Evolutionary conservation across 2,888 invertebrate genomes (phyloP), one percentile per base, ranked within the genome.

Genomic region (Apotomis capreana): DNA sequence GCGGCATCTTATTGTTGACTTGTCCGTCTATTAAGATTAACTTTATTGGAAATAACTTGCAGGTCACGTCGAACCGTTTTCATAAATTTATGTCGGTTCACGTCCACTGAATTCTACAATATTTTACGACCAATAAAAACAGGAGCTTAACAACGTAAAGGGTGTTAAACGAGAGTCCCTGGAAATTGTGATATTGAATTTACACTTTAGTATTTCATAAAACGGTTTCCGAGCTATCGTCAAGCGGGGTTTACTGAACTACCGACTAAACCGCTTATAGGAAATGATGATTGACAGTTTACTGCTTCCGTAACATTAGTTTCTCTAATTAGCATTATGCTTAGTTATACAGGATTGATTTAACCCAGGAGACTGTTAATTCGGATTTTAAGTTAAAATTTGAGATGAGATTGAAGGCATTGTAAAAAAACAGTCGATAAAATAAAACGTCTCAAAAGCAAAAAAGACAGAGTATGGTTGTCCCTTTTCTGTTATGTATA

Each of bases 161-260:
- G 67, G 67, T 64, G 70, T 67, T 71, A 57, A 68, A 61, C 26
- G 71, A 4, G 40, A 71, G 67, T 61, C 55, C 59, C 44, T 26
- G 65, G 55, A 68, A 71, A 71, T 71, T 68, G 68, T 68, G 71
- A 62, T 68, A 71, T 71, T 71, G 71, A 71, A 57, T 67, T 71
- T 61, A 62, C 61, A 40, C 51, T 71, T 70, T 61, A 71, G 26
- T 67, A 54, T 71, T 67, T 61, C 65, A 71, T 71, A 67, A 70
- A 67, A 71, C 55, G 15, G 71, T 71, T 67, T 61, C 61, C 40
- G 37, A 10, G 71, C 57, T 5, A 46, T 44, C 44, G 61, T 46
- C 44, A 26, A 26, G 40, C 51, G 51, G 9, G 58, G 51, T 58
- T 60, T 54, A 52, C 44, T 70, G 60, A 64, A 64, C 44, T 59